Base-by-base conservation (phyloP, 2,113 vertebrate species). In the Holacanthus passer region DNA sequence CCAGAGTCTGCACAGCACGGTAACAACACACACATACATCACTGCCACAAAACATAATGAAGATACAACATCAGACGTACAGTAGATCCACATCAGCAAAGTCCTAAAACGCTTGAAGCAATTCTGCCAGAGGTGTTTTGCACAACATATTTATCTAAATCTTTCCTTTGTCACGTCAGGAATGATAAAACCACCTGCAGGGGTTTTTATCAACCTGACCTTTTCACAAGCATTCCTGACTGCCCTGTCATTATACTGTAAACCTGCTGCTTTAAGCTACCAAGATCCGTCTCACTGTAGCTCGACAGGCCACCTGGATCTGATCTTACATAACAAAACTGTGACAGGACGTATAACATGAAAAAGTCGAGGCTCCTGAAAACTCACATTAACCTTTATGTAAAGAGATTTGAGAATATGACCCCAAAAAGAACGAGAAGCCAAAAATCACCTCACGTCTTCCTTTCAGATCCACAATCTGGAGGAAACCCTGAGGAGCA, bases 401-500 rank as follows among this genome's bases (percentile, higher is more conserved):
- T n/a, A n/a, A n/a, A n/a, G n/a, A n/a, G n/a, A 55, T 27, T 6
- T 27, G 5, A 55, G 35, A 16, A 50, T 2, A 7, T 2, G 4
- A 20, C 1, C 0, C n/a, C n/a, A n/a, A n/a, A n/a, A 35, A 35
- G 35, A 37, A 37, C 8, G 8, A 7, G 35, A 2, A 37, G 8
- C 52, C 16, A 41, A 37, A 31, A 66, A 14, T 5, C 24, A 27
- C 5, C 4, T 16, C 0, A 1, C 27, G 4, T 64, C 17, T n/a
- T 37, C 8, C 22, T 48, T 65, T 10, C 91, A 96, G 96, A 91
- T 94, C 66, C 13, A 37, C 1, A 93, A 90, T 1, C 80, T 96
- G 84, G 94, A 96, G 60, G 87, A 93, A 0, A 91, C 79, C 0
- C 45, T 95, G 82, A 74, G 32, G 10, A 85, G 64, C 50, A 83